Percentiles rank a stretch among this genome's conserved stretches.
Conservation (phyloP, 92 coral and sea anemone genomes). For the Epizoanthus scotinus region DNA sequence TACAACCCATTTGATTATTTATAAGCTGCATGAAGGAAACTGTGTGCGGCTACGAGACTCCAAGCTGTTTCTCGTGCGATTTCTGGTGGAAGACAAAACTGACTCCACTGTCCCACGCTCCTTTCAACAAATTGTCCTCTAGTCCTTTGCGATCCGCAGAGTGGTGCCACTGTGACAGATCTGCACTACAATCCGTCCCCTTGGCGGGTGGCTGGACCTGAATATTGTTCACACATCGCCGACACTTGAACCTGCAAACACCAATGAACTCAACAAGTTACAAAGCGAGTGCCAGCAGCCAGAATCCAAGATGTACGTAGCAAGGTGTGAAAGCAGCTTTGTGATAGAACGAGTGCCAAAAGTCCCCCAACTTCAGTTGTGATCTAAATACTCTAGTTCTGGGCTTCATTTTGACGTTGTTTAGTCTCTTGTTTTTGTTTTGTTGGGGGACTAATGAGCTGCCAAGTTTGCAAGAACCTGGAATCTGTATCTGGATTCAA, state of each 20-base stretch:
- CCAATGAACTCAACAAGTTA: background rate
- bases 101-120: constrained; percentile 90
- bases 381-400: too few relatives aligned
- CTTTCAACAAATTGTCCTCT: constrained; percentile 82
- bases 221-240: constrained; percentile 92
- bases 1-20: background rate
- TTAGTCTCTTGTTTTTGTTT: too few relatives aligned
- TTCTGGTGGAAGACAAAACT: constrained; percentile 95
- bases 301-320: too few relatives aligned
- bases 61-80: constrained; percentile 92
- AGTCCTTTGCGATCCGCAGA: constrained; percentile 86
- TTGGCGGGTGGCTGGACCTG: constrained; percentile 91
- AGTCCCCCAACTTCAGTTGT: too few relatives aligned
- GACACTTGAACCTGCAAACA: constrained; percentile 73
- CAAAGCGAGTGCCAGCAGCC: background rate
- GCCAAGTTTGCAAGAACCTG: too few relatives aligned
- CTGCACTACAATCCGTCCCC: constrained; percentile 77
- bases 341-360: too few relatives aligned
- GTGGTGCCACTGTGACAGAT: constrained; percentile 92
- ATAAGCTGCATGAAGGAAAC: background rate
- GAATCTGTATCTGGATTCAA: too few relatives aligned
- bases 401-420: too few relatives aligned
- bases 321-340: too few relatives aligned
- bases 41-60: constrained; percentile 40
- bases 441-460: too few relatives aligned